Evolutionary conservation across 1,140 invertebrate genomes (phyloP).

Genomic region (Drosophila sp.): DNA sequence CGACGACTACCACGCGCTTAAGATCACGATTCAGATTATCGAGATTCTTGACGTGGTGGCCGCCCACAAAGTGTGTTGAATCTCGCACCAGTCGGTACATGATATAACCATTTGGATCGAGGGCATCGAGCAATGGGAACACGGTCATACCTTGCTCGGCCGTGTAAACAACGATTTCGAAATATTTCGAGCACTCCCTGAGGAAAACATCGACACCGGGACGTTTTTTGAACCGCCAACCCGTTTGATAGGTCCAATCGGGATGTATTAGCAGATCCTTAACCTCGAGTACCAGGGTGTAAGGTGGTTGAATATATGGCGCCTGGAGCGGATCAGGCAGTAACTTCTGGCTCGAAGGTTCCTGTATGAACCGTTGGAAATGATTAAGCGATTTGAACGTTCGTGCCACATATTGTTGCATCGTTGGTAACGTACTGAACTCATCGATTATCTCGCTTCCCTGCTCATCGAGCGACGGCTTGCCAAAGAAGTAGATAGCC

Average conservation of each 20-base stretch:
- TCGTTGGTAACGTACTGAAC: constrained; percentile 89
- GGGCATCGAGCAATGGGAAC: constrained; percentile 95
- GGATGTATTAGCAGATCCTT: constrained; percentile 99
- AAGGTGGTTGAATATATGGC: constrained; percentile 98
- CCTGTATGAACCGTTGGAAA: constrained; percentile 94
- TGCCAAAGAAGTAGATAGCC: constrained; percentile 89
- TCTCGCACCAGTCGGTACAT: constrained; percentile 97
- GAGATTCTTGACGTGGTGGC: constrained; percentile 98
- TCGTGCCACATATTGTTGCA: constrained; percentile 90
- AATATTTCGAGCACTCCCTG: constrained; percentile 94
- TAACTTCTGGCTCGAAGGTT: constrained; percentile 96
- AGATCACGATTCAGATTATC: constrained; percentile 97
- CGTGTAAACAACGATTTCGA: constrained; percentile 99
- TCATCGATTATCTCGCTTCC: constrained; percentile 92
- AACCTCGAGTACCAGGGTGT: constrained; percentile 98
- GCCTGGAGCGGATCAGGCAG: constrained; percentile 96
- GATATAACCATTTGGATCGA: constrained; percentile 95
- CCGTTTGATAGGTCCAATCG: constrained; percentile 96
- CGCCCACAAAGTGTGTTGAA: constrained; percentile 97
- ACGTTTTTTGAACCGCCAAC: constrained; percentile 96
- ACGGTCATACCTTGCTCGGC: constrained; percentile 95
- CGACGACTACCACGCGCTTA: constrained; percentile 97
- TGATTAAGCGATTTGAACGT: constrained; percentile 90
- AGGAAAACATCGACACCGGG: constrained; percentile 98
- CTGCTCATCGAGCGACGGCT: constrained; percentile 89